These are phyloP conservation scores for Petrolisthes manimaculis DNA, from an alignment of 2,888 invertebrate species.

Conservation along the genomic window DNA sequence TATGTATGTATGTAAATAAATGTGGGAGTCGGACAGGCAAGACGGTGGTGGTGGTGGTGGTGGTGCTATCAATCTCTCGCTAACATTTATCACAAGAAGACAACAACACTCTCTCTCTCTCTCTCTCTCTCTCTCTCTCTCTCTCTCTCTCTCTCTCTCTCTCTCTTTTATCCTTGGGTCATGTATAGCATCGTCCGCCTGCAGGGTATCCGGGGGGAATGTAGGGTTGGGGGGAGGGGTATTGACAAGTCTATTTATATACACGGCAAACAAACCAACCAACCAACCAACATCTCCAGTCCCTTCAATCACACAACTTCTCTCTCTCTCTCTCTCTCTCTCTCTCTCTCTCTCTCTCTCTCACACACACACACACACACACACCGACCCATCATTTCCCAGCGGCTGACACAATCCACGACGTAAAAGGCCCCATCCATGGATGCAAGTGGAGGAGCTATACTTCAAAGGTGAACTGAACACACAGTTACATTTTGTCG, in stretches of 20 bases:
- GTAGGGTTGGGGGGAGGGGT: not conserved
- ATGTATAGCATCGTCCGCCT: no score
- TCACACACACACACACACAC: no score
- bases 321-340: no score
- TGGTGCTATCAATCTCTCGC: constrained; percentile 37
- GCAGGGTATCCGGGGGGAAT: not conserved
- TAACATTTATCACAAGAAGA: constrained; percentile 44
- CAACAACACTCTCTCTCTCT: constrained; percentile 2
- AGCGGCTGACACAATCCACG: constrained; percentile 32
- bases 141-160: not conserved
- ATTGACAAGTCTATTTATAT: no score
- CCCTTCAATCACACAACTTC: no score
- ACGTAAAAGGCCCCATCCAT: not conserved
- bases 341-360: no score
- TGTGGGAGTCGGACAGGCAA: constrained; percentile 22
- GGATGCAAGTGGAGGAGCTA: constrained; percentile 11
- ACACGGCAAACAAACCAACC: no score
- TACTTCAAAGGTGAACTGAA: constrained; percentile 50
- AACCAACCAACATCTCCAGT: no score
- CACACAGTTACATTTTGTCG: constrained; percentile 52
- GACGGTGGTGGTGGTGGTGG: constrained; percentile 20
- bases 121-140: not conserved
- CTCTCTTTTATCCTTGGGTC: no score
- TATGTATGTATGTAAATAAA: constrained; percentile 29
- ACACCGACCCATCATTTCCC: constrained; percentile 27